Conservation (phyloP, 2,113 vertebrate genomes). For the Ciconia boyciana region DNA sequence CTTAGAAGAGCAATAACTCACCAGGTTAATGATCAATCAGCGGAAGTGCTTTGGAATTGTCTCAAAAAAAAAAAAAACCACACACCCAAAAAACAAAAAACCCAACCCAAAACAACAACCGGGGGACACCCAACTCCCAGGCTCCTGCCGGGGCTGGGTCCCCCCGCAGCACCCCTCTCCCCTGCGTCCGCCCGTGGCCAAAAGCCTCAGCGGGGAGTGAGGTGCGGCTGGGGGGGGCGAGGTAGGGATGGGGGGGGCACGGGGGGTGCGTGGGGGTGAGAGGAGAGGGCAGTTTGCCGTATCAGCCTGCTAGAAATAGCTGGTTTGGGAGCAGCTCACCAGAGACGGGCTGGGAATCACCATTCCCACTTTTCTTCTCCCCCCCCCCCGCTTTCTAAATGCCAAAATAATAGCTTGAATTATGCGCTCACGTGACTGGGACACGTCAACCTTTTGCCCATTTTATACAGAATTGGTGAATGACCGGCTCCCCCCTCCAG, state of each 20-base stretch:
- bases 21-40: slow-evolving; percentile 81
- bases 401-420: slow-evolving; percentile 59
- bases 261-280: neutral
- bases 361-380: neutral
- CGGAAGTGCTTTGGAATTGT: slow-evolving; percentile 67
- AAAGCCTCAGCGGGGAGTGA: neutral
- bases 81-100: slow-evolving; percentile 8
- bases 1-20: slow-evolving; percentile 80
- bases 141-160: neutral
- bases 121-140: neutral
- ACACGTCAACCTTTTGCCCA: slow-evolving; percentile 57
- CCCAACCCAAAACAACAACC: slow-evolving; percentile 12
- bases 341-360: neutral
- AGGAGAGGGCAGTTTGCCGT: neutral
- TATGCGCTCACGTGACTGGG: slow-evolving; percentile 59
- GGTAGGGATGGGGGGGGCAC: too few species aligned
- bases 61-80: slow-evolving; percentile 47
- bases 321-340: slow-evolving; percentile 40
- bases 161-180: neutral
- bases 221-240: neutral
- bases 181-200: neutral
- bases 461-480: slow-evolving; percentile 42
- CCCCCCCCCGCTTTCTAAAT: neutral
- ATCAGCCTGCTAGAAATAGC: neutral
- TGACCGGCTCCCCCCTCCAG: neutral